Evolutionary conservation across 2,797 vertebrate genomes (phyloP), one percentile per base, ranked within the genome.

Genomic region (Galago senegalensis): DNA sequence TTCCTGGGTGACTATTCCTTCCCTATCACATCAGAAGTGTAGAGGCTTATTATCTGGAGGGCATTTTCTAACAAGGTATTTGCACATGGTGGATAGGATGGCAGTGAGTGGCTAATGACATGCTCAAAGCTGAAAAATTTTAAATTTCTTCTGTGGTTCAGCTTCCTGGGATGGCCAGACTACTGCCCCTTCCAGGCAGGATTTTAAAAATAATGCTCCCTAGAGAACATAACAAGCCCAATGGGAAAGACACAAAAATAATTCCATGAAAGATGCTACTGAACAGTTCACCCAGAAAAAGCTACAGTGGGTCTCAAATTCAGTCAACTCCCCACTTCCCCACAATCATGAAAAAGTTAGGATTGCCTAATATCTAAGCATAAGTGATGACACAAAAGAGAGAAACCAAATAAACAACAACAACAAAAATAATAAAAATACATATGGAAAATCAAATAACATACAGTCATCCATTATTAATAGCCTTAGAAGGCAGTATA

Each of bases 221-320:
- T 43, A 27, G 49, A 37, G 20, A 56, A 67, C 43, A 67, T 61
- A 56, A 91, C 29, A 75, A 88, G 21, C 18, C 1, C 10, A n/a
- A 76, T 8, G 53, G 40, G 8, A 81, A 73, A 91, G 20, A 81
- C 27, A 31, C 16, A 75, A 90, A 95, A 85, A 81, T 76, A 77
- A 16, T 37, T 65, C 65, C 4, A 58, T 17, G 25, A 73, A 34
- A 77, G 2, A 23, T 56, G 84, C 8, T 3, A 34, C 67, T 61
- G 73, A 90, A 89, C 18, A 56, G 29, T 7, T 95, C 29, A 58
- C 18, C 21, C 40, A 63, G 14, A 95, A 96, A 85, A 93, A 31
- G 23, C 43, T 83, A 70, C 11, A 2, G 5, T 18, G 2, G 60
- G 13, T 61, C 20, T 82, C 34, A 73, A 61, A 85, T 87, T 75